Evolutionary conservation across 2,113 vertebrate species (phyloP), one percentile per base, ranked within the genome.

Genomic region (Limanda limanda): DNA sequence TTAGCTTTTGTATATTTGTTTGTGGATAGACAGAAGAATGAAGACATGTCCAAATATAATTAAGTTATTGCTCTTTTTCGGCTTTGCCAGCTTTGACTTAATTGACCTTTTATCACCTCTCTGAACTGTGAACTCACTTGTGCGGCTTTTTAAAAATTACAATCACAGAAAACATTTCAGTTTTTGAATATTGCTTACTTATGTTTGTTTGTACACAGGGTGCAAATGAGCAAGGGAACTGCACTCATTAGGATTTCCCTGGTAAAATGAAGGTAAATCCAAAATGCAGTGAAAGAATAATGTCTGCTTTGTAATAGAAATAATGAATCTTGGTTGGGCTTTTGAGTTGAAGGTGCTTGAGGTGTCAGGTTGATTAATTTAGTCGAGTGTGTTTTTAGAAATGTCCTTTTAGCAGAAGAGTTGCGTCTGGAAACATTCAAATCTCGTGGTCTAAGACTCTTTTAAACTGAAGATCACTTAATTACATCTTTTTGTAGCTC

Each of bases 161-260:
- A 71, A 45, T 17, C 24, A 47, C 48, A 24, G 47, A 42, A 71
- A 77, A 47, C 31, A 24, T 3, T 57, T 13, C 37, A 20, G 1
- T 47, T 24, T 54, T 79, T 37, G 18, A n/a, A 54, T 54, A 54
- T 61, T 59, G 2, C 66, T 80, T 13, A 65, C 65, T 56, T 83
- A 3, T 86, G 62, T 72, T 76, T 89, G 82, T 90, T 82, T 91
- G 76, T 88, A 85, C 82, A 75, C 92, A 93, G 91, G 91, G 64
- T 93, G 72, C 83, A 92, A 78, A 85, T 87, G 92, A 91, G 21
- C 88, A 82, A 80, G 73, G 66, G 80, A 91, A 88, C 85, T 69
- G 71, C 84, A 27, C 80, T 93, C 74, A 55, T 92, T 91, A 93
- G 90, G 92, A 81, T 93, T 91, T 91, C 37, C 87, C 92, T 91